Conservation (phyloP, 2,797 vertebrate genomes). For the Naso thynnoides region DNA sequence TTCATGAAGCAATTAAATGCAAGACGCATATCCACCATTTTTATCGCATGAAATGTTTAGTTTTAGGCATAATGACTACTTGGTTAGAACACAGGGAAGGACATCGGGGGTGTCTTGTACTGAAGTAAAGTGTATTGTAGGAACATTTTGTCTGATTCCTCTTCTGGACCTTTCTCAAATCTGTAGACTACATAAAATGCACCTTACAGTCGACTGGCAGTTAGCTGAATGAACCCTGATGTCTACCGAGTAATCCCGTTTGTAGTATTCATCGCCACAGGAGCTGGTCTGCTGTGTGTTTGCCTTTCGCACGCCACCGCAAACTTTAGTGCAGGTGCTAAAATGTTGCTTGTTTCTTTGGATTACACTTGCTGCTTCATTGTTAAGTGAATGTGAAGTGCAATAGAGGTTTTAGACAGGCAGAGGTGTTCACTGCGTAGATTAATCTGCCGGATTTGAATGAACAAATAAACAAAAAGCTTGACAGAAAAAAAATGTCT, state of each 20-base stretch:
- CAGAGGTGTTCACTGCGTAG: not conserved
- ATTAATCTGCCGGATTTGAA: not conserved
- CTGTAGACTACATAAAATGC: too few species aligned
- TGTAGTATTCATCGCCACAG: slow-evolving; percentile 8
- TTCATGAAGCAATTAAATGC: too few species aligned
- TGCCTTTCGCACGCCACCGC: not conserved
- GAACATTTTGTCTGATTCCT: too few species aligned
- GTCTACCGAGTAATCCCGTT: not conserved
- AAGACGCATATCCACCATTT: too few species aligned
- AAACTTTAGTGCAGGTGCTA: not conserved
- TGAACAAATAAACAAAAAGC: not conserved
- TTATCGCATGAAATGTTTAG: too few species aligned
- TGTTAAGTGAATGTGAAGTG: not conserved
- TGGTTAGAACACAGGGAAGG: too few species aligned
- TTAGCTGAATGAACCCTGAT: too few species aligned
- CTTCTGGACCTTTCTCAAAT: too few species aligned
- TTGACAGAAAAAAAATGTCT: not conserved
- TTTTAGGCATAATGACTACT: too few species aligned
- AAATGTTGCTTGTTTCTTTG: not conserved
- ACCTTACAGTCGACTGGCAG: too few species aligned
- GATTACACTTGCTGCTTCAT: not conserved
- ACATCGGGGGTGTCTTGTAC: too few species aligned
- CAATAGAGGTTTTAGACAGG: not conserved
- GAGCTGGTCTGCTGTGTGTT: not conserved
- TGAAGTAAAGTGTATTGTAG: too few species aligned